phyloP scores from a whole-genome alignment of 2,888 invertebrate species.

The Sesia bembeciformis region DNA sequence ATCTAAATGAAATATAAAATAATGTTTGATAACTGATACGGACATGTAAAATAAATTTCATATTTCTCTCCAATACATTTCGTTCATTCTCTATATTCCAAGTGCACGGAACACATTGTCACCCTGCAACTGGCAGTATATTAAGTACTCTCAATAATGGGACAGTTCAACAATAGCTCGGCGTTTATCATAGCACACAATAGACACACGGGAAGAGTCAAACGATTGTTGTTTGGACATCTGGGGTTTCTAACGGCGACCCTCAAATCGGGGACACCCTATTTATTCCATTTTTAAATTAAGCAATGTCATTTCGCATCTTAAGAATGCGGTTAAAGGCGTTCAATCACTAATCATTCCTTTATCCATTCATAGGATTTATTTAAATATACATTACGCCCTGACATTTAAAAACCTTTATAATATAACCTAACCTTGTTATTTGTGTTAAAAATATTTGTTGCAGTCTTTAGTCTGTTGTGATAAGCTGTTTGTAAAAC shows the following conservation, averaged over 20 bases:
- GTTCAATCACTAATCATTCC: not conserved
- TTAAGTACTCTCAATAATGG: conserved; percentile 60
- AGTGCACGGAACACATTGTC: conserved; percentile 12
- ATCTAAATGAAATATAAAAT: too few relatives aligned
- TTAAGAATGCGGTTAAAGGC: conserved; percentile 18
- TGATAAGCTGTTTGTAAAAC: too few relatives aligned
- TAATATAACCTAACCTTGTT: too few relatives aligned
- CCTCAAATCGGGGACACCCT: conserved; percentile 29
- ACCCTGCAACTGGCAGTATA: conserved; percentile 45
- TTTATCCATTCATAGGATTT: too few relatives aligned
- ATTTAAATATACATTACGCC: too few relatives aligned
- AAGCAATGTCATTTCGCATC: conserved; percentile 32
- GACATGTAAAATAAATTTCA: too few relatives aligned
- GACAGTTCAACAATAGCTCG: conserved; percentile 41
- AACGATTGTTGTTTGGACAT: conserved; percentile 64
- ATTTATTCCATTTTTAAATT: conserved; percentile 31
- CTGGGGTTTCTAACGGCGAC: conserved; percentile 53
- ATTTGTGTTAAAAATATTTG: too few relatives aligned
- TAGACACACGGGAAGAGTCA: conserved; percentile 28
- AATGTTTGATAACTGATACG: too few relatives aligned
- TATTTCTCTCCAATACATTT: too few relatives aligned
- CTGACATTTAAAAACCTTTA: too few relatives aligned
- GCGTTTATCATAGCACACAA: conserved; percentile 54
- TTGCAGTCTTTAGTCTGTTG: too few relatives aligned
- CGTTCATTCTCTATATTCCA: too few relatives aligned